Evolutionary conservation across 2,797 vertebrate species (phyloP).

Genomic region (Uromys caudimaculatus): DNA sequence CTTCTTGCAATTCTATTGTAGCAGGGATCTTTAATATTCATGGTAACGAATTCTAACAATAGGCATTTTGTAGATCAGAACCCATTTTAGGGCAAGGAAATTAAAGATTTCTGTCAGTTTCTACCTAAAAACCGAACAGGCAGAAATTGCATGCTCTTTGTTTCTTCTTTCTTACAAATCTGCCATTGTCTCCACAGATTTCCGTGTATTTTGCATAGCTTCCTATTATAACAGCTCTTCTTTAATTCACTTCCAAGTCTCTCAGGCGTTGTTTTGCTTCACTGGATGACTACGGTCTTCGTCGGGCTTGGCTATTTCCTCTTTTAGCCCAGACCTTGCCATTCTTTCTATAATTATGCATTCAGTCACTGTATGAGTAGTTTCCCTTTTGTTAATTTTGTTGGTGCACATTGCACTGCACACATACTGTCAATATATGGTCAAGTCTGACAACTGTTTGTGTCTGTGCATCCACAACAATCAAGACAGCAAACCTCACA

Average conservation of each 20-base stretch:
- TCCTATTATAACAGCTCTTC: not conserved
- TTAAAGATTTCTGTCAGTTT: constrained; percentile 1
- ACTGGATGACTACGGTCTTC: not conserved
- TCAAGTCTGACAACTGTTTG: not conserved
- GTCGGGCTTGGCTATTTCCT: not conserved
- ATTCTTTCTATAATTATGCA: not conserved
- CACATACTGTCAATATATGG: not conserved
- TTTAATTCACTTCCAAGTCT: constrained; percentile 5
- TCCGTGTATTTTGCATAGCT: not conserved
- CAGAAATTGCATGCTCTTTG: not conserved
- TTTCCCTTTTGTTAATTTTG: not conserved
- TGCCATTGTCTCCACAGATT: not conserved
- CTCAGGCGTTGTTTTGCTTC: not conserved
- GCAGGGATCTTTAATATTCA: constrained; percentile 4
- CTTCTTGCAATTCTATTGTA: constrained; percentile 18
- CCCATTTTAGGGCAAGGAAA: constrained; percentile 32
- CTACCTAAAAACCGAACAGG: not conserved
- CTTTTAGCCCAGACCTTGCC: not conserved
- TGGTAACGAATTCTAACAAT: constrained; percentile 10
- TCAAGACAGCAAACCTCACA: not conserved
- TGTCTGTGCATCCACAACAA: not conserved
- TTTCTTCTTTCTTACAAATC: not conserved
- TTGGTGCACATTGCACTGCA: not conserved
- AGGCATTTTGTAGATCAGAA: not conserved
- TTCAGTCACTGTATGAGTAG: not conserved